phyloP scores from a whole-genome alignment of 2,113 vertebrate genomes.

The Notothenia rossii region DNA sequence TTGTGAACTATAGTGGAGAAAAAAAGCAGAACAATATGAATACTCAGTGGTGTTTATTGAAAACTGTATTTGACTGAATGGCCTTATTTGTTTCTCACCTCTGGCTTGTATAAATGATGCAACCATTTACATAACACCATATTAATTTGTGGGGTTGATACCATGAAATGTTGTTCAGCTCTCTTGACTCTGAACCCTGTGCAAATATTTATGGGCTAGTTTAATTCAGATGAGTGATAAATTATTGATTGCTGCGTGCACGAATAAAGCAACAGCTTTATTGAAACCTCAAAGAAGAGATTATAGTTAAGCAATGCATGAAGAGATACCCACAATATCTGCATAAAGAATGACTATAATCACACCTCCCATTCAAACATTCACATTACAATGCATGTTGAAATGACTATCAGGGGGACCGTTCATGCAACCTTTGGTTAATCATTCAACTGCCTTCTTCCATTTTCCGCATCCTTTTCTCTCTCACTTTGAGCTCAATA shows the following conservation, averaged over 20 bases:
- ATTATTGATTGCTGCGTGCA: constrained; percentile 37
- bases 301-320: constrained; percentile 24
- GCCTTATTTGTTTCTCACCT: no score
- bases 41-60: no score
- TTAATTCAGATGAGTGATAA: constrained; percentile 53
- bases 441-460: constrained; percentile 69
- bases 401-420: constrained; percentile 63
- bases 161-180: constrained; percentile 9
- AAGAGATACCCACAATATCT: constrained; percentile 41
- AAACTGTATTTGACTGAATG: no score
- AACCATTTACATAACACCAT: not conserved
- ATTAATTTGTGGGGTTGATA: not conserved
- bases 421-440: constrained; percentile 70
- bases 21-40: no score
- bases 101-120: not conserved
- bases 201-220: constrained; percentile 7
- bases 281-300: constrained; percentile 47
- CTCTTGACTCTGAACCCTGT: not conserved
- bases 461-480: constrained; percentile 62
- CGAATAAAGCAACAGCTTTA: constrained; percentile 48
- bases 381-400: constrained; percentile 61
- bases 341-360: constrained; percentile 60
- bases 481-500: constrained; percentile 68
- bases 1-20: no score
- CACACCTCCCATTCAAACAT: constrained; percentile 51